Percentiles rank a stretch among this genome's conserved stretches.
phyloP scores from a whole-genome alignment of 2,888 invertebrate species.

The Agriopis aurantiaria region DNA sequence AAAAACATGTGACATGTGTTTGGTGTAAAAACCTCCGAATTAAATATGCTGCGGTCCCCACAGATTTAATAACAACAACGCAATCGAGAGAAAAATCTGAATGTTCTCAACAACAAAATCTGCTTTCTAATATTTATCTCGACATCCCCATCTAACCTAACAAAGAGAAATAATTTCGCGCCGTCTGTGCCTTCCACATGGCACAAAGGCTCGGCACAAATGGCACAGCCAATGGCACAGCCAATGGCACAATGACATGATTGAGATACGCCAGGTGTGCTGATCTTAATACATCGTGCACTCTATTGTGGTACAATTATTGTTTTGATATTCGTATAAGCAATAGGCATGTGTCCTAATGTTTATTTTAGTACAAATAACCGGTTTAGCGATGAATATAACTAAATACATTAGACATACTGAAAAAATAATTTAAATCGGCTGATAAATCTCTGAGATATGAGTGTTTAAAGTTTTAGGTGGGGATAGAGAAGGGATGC shows the following conservation, averaged over 20 bases:
- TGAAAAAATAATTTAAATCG: no score
- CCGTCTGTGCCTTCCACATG: constrained; percentile 22
- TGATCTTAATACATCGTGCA: constrained; percentile 7
- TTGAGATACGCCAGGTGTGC: constrained; percentile 20
- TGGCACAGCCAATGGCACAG: constrained; percentile 11
- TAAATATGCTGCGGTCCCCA: neutral
- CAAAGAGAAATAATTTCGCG: constrained; percentile 34
- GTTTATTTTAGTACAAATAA: no score
- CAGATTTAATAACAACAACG: constrained; percentile 6
- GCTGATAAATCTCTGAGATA: no score
- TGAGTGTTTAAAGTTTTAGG: no score
- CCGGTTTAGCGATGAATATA: no score
- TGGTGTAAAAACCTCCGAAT: no score
- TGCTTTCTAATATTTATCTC: constrained; percentile 29
- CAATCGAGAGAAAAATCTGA: constrained; percentile 16
- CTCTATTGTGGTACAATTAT: constrained; percentile 12
- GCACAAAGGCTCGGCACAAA: constrained; percentile 20
- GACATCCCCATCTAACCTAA: constrained; percentile 17
- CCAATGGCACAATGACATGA: constrained; percentile 17
- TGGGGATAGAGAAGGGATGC: no score
- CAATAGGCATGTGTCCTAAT: no score
- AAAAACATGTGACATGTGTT: no score
- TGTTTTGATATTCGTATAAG: constrained; percentile 6
- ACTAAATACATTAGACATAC: no score
- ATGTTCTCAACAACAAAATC: constrained; percentile 20